A percentile compares a stretch with the other conserved stretches of the same genome.
Conservation (phyloP, 2,113 vertebrate species). For the Polypterus bichir region DNA sequence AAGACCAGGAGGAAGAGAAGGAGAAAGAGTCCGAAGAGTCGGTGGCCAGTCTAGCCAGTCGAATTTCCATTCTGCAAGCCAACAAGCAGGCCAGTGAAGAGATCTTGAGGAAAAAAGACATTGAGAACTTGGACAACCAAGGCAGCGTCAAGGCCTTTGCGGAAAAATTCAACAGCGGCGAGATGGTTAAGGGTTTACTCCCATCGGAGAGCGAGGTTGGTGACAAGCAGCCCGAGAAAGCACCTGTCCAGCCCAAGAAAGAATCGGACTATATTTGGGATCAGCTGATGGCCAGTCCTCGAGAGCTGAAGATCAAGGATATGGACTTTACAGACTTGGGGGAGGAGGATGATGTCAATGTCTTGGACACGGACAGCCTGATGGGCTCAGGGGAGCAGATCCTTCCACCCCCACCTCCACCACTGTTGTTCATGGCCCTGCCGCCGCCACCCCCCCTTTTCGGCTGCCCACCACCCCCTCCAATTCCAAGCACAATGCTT, state of each 20-base stretch:
- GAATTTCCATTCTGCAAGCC: conserved; percentile 80
- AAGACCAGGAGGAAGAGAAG: conserved; percentile 49
- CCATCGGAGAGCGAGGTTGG: conserved; percentile 48
- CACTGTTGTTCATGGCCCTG: conserved; percentile 53
- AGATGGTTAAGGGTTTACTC: conserved; percentile 60
- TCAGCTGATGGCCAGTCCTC: conserved; percentile 83
- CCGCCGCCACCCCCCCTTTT: conserved; percentile 61
- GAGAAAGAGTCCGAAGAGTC: conserved; percentile 48
- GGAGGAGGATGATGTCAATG: conserved; percentile 82
- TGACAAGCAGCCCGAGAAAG: conserved; percentile 49
- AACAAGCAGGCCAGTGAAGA: conserved; percentile 68
- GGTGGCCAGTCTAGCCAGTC: conserved; percentile 62
- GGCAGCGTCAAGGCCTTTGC: conserved; percentile 77
- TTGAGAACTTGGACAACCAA: conserved; percentile 74
- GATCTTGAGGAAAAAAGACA: conserved; percentile 63
- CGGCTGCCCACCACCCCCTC: conserved; percentile 34
- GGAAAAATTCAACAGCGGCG: conserved; percentile 70
- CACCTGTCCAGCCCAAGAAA: conserved; percentile 32
- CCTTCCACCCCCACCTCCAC: conserved; percentile 68
- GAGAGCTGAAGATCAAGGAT: conserved; percentile 89
- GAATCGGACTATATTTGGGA: conserved; percentile 97
- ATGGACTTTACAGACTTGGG: conserved; percentile 93
- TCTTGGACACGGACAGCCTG: conserved; percentile 64
- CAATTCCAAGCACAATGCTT: conserved; percentile 53
- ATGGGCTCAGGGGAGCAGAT: conserved; percentile 56